phyloP scores from a whole-genome alignment of 2,113 vertebrate genomes.

The Xenus cinereus region DNA sequence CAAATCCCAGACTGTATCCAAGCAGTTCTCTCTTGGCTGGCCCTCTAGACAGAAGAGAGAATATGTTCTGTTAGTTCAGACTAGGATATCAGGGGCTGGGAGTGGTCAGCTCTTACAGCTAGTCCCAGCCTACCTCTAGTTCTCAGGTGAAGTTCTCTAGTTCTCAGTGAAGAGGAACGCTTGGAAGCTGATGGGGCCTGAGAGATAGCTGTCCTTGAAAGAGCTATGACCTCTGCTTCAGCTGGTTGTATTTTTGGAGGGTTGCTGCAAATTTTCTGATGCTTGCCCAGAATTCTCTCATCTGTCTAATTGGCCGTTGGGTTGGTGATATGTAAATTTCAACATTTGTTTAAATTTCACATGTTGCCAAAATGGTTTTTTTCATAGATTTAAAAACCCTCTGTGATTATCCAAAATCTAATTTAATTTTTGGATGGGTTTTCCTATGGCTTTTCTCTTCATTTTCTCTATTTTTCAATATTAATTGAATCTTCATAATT shows the following conservation, averaged over 20 bases:
- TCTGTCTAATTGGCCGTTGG: background rate
- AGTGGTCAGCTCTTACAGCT: background rate
- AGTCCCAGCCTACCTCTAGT: background rate
- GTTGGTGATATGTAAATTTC: slow-evolving; percentile 33
- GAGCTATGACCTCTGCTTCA: background rate
- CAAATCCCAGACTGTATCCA: background rate
- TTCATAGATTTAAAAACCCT: background rate
- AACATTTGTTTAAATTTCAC: slow-evolving; percentile 2
- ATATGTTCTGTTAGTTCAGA: background rate
- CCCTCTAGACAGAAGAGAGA: background rate
- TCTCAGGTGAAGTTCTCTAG: background rate
- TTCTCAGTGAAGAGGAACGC: background rate
- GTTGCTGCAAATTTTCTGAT: background rate
- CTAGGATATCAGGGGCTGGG: background rate
- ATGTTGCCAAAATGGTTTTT: background rate
- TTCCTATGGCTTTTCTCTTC: background rate
- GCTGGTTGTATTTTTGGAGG: background rate
- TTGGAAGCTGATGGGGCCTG: background rate
- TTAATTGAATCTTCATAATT: slow-evolving; percentile 5
- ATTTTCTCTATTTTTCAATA: background rate
- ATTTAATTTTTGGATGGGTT: slow-evolving; percentile 20
- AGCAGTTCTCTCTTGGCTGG: background rate
- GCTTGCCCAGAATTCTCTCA: background rate
- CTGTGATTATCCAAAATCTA: background rate
- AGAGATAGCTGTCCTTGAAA: background rate